Evolutionary conservation across 2,797 vertebrate genomes (phyloP).

Genomic region (Clarias fuscus): DNA sequence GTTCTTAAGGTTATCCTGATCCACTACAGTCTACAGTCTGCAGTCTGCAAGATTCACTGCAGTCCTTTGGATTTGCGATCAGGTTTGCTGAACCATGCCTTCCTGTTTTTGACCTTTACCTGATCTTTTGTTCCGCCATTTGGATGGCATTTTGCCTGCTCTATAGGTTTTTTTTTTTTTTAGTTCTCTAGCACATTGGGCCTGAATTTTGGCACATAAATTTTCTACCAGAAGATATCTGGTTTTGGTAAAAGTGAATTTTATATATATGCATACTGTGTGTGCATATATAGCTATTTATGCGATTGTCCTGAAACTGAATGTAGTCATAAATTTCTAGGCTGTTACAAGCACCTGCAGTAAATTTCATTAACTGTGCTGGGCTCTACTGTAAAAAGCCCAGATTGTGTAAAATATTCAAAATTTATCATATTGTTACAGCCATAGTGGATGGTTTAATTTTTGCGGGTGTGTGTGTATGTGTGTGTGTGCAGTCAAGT

Average conservation of each 20-base stretch:
- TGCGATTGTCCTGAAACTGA: not conserved
- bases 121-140: not conserved
- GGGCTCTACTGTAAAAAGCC: not conserved
- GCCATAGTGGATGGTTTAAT: not conserved
- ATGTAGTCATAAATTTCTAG: not conserved
- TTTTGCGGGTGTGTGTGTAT: not conserved
- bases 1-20: not conserved
- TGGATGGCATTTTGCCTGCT: not conserved
- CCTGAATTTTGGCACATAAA: not conserved
- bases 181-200: not conserved
- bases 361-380: not conserved
- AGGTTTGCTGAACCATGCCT: not conserved
- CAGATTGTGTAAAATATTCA: not conserved
- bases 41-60: not conserved
- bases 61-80: not conserved
- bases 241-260: not conserved
- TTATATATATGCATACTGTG: not conserved
- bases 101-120: not conserved
- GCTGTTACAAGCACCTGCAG: not conserved
- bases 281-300: no score
- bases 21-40: not conserved
- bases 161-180: not conserved
- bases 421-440: constrained; percentile 1
- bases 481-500: constrained; percentile 7
- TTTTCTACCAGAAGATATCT: not conserved